Evolutionary conservation across 2,888 invertebrate species (phyloP).

Genomic region (Clanis bilineata): DNA sequence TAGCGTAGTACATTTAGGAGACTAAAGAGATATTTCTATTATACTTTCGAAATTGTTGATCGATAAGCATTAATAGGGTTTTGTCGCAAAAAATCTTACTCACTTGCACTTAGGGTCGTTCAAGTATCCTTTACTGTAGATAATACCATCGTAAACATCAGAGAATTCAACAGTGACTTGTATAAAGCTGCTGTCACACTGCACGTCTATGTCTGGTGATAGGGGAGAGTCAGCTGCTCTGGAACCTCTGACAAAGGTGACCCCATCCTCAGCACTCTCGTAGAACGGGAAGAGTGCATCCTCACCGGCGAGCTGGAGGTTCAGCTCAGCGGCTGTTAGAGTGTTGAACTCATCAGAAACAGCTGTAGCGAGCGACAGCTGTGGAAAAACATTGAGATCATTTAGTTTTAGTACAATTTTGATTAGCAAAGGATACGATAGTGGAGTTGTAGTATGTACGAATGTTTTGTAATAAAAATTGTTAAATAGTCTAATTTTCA

Average conservation of each 20-base stretch:
- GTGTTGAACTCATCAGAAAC: slow-evolving; percentile 66
- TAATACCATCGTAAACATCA: slow-evolving; percentile 84
- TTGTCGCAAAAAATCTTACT: slow-evolving; percentile 38
- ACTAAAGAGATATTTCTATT: too few relatives aligned
- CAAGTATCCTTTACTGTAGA: slow-evolving; percentile 87
- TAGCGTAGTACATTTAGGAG: too few relatives aligned
- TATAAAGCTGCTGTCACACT: slow-evolving; percentile 82
- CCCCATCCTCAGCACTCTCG: slow-evolving; percentile 66
- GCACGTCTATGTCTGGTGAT: slow-evolving; percentile 82
- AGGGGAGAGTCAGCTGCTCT: slow-evolving; percentile 77
- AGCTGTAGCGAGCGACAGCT: slow-evolving; percentile 81
- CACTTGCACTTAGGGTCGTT: slow-evolving; percentile 86
- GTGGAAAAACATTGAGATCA: slow-evolving; percentile 26
- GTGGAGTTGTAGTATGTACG: too few relatives aligned
- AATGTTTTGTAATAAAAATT: too few relatives aligned
- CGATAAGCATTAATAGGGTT: too few relatives aligned
- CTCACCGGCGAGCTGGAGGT: slow-evolving; percentile 63
- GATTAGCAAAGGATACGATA: too few relatives aligned
- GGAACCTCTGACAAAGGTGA: slow-evolving; percentile 71
- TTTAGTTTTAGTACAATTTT: too few relatives aligned
- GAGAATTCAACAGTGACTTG: slow-evolving; percentile 85
- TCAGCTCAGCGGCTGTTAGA: slow-evolving; percentile 72
- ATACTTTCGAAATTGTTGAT: too few relatives aligned
- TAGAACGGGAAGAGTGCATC: slow-evolving; percentile 68
- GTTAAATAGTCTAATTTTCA: too few relatives aligned